Percentiles rank a stretch among this genome's conserved stretches.
phyloP scores from a whole-genome alignment of 2,113 vertebrate species.

The Himantopus leucocephalus region DNA sequence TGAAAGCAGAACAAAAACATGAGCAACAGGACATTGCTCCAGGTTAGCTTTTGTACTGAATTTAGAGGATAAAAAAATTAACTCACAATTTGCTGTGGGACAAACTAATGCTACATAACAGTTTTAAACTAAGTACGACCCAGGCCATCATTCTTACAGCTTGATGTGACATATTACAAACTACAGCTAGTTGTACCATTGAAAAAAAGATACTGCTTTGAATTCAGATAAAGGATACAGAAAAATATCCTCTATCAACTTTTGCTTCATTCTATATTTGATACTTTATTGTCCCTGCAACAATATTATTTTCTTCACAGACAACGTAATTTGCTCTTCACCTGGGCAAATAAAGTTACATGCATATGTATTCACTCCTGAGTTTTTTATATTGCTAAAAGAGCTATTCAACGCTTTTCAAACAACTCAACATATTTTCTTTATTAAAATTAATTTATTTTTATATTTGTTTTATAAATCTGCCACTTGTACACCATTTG shows the following conservation, averaged over 20 bases:
- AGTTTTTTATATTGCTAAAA: neutral
- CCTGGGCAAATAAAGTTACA: neutral
- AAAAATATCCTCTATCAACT: neutral
- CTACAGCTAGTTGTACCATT: neutral
- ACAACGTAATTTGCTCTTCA: neutral
- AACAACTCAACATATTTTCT: neutral
- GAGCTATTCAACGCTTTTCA: neutral
- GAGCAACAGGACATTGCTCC: neutral
- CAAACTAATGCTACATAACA: neutral
- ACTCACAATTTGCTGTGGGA: neutral
- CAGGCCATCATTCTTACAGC: neutral
- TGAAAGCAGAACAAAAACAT: neutral
- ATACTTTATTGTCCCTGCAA: neutral
- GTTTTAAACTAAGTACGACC: neutral
- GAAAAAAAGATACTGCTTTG: neutral
- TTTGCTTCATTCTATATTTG: neutral
- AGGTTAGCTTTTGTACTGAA: neutral
- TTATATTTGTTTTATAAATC: neutral
- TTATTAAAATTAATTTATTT: neutral
- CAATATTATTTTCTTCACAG: neutral
- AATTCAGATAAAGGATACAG: neutral
- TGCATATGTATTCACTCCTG: fast-evolving
- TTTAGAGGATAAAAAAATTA: neutral
- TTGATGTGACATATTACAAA: neutral
- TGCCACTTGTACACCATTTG: neutral